Conservation (phyloP, 2,113 vertebrate species). For the Argyrosomus japonicus region DNA sequence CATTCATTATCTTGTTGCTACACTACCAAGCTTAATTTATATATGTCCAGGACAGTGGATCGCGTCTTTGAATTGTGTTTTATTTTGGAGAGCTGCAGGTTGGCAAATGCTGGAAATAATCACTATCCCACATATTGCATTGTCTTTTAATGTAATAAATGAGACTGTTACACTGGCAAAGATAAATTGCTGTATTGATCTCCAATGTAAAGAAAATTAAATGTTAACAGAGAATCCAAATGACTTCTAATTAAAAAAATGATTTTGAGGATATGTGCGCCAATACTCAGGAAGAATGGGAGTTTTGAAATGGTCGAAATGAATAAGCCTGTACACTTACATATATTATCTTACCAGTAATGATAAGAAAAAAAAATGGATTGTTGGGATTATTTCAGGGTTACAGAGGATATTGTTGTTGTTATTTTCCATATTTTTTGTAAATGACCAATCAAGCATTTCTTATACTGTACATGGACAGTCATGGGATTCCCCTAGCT, state of each 20-base stretch:
- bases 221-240: not conserved
- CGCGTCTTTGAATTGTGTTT: not conserved
- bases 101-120: not conserved
- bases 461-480: conserved; percentile 5
- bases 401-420: not conserved
- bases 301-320: not conserved
- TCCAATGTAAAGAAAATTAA: not conserved
- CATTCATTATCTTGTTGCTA: not conserved
- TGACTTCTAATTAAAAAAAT: too few species aligned
- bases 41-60: not conserved
- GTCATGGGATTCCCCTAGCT: not conserved
- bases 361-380: not conserved
- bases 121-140: not conserved
- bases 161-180: not conserved
- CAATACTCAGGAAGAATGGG: not conserved
- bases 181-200: not conserved
- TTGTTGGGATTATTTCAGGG: not conserved
- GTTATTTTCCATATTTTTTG: not conserved
- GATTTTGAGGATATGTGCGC: not conserved
- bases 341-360: not conserved
- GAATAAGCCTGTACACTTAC: not conserved
- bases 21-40: not conserved
- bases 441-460: not conserved
- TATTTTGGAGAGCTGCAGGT: not conserved
- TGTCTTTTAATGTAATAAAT: not conserved